Conservation (phyloP, 2,797 vertebrate species). For the Danio aesculapii region DNA sequence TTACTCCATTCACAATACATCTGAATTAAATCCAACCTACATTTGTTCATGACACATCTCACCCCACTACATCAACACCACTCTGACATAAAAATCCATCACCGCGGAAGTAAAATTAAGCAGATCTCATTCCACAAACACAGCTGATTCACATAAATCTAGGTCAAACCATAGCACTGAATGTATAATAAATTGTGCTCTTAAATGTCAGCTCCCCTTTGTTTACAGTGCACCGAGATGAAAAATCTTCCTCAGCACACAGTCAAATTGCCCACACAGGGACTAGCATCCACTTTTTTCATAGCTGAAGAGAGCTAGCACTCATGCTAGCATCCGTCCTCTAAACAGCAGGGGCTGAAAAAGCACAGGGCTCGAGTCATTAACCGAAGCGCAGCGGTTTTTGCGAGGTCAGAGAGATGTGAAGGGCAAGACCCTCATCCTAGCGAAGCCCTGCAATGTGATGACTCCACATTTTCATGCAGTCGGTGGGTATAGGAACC, state of each 20-base stretch:
- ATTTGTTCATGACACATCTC: neutral
- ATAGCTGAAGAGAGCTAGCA: neutral
- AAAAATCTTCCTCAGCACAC: neutral
- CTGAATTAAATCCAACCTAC: conserved; percentile 6
- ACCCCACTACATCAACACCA: neutral
- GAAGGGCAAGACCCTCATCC: conserved; percentile 37
- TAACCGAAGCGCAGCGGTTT: conserved; percentile 39
- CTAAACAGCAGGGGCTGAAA: conserved; percentile 32
- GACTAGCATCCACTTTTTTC: neutral
- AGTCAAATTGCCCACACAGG: conserved; percentile 24
- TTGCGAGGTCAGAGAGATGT: conserved; percentile 51
- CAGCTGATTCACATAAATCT: conserved; percentile 14
- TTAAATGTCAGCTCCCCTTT: conserved; percentile 21
- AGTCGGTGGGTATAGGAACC: conserved; percentile 40
- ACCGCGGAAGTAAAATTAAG: conserved; percentile 9
- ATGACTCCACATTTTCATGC: conserved; percentile 57
- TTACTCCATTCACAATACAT: neutral
- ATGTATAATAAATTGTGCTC: conserved; percentile 27
- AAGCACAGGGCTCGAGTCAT: conserved; percentile 33
- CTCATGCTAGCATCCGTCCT: conserved; percentile 15
- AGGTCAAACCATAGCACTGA: neutral
- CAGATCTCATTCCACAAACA: conserved; percentile 24
- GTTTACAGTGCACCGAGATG: neutral
- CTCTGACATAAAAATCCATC: conserved; percentile 9
- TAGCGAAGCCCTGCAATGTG: conserved; percentile 32